A percentile compares a stretch with the other conserved stretches of the same genome.
These are phyloP conservation scores for Mactromeris polynyma DNA, from an alignment of 2,888 invertebrate genomes.

Conservation along the genomic window DNA sequence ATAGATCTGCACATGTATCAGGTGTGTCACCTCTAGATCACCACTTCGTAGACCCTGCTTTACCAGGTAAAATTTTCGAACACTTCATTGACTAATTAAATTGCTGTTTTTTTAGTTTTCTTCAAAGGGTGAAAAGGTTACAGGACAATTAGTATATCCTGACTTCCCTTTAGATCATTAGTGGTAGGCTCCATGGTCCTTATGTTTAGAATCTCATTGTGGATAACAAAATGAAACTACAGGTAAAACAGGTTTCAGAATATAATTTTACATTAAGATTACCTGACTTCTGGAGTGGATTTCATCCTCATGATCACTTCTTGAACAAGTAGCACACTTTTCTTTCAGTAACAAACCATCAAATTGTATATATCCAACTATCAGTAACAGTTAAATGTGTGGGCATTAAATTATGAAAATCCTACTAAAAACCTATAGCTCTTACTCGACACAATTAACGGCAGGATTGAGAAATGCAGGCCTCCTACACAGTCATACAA, in stretches of 20 bases:
- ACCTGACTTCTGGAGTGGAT: not conserved
- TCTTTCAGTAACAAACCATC: not conserved
- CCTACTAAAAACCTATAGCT: not conserved
- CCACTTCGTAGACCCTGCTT: too few relatives aligned
- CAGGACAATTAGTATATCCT: not conserved
- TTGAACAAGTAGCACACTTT: not conserved
- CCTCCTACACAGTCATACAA: conserved; percentile 2
- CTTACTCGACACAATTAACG: not conserved
- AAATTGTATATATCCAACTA: not conserved
- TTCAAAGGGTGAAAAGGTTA: too few relatives aligned
- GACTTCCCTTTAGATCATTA: not conserved
- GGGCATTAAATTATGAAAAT: not conserved
- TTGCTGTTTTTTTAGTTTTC: too few relatives aligned
- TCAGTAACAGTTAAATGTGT: not conserved
- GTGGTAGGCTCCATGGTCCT: not conserved
- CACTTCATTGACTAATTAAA: too few relatives aligned
- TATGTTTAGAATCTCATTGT: not conserved
- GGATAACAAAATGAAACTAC: not conserved
- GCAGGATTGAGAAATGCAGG: not conserved
- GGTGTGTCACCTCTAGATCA: too few relatives aligned
- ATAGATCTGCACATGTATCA: too few relatives aligned
- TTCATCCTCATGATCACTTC: not conserved
- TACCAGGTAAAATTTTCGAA: too few relatives aligned
- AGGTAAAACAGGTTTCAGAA: not conserved
- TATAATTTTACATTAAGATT: not conserved